Percentiles rank a stretch among this genome's conserved stretches.
phyloP scores from a whole-genome alignment of 92 coral and sea anemone genomes.

The Porites evermanni region DNA sequence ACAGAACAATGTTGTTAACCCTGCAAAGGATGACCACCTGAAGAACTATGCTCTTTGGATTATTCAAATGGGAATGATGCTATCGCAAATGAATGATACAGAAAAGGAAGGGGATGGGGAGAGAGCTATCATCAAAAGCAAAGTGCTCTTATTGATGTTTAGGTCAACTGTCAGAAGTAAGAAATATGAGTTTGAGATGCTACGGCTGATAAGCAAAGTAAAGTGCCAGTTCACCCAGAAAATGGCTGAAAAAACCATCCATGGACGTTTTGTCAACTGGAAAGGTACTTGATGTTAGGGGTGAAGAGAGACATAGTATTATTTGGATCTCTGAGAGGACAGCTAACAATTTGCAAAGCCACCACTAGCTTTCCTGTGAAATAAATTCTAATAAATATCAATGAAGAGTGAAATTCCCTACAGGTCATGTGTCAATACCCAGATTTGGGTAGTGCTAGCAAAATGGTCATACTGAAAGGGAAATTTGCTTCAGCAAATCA shows the following conservation, averaged over 20 bases:
- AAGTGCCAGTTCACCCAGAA: conserved; percentile 53
- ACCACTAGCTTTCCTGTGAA: no score
- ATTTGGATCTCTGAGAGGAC: no score
- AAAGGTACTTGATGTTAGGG: conserved; percentile 24
- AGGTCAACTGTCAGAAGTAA: conserved; percentile 42
- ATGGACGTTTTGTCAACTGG: conserved; percentile 66
- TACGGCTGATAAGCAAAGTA: conserved; percentile 50
- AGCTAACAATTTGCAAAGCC: no score
- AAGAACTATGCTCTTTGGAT: conserved; percentile 53
- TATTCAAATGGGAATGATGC: conserved; percentile 54
- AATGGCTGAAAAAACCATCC: conserved; percentile 52
- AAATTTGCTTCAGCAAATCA: neutral
- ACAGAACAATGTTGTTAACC: no score
- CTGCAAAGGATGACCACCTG: conserved; percentile 44
- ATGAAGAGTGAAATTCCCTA: no score
- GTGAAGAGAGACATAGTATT: neutral
- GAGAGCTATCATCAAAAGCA: conserved; percentile 39
- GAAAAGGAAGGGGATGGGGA: conserved; percentile 72
- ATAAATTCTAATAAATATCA: no score
- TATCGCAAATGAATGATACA: conserved; percentile 62
- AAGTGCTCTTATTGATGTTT: conserved; percentile 48
- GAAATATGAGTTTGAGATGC: conserved; percentile 69
- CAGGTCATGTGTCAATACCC: no score
- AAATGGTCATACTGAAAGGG: no score
- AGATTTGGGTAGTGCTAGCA: no score